Evolutionary conservation across 2,797 vertebrate genomes (phyloP).

Genomic region (Sternarchorhynchus goeldii): DNA sequence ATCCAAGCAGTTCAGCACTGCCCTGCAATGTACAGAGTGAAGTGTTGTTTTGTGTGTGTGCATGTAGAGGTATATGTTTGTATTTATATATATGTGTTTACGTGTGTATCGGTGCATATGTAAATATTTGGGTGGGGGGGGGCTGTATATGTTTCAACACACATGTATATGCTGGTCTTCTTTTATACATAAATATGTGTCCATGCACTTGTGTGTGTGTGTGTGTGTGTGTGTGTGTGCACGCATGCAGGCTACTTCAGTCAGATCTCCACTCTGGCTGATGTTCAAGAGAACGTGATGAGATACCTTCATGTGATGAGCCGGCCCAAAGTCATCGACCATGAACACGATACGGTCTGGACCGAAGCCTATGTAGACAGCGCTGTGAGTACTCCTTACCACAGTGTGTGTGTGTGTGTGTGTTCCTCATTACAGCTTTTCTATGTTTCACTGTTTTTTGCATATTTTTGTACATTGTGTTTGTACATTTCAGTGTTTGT

Average conservation of each 20-base stretch:
- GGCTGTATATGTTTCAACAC: neutral
- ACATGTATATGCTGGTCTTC: neutral
- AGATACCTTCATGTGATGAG: slow-evolving; percentile 97
- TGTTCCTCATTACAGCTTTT: neutral
- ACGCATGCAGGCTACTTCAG: slow-evolving; percentile 88
- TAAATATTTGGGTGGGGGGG: too few species aligned
- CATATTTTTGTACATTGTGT: neutral
- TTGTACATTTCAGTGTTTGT: too few species aligned
- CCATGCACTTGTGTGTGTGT: slow-evolving; percentile 17
- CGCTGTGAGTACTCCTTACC: slow-evolving; percentile 81
- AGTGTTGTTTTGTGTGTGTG: too few species aligned
- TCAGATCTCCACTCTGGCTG: slow-evolving; percentile 96
- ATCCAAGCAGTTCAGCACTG: too few species aligned
- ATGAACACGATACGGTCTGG: slow-evolving; percentile 95
- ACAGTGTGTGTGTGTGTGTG: neutral
- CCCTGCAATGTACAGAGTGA: too few species aligned
- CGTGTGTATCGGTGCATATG: too few species aligned
- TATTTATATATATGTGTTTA: too few species aligned
- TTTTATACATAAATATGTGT: slow-evolving; percentile 17
- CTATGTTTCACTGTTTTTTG: neutral
- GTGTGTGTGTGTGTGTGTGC: slow-evolving; percentile 36
- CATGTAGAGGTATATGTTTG: too few species aligned
- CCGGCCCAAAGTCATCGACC: slow-evolving; percentile 95
- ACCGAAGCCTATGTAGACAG: slow-evolving; percentile 96
- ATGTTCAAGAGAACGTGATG: slow-evolving; percentile 98